Conservation (phyloP, 1,140 invertebrate species). For the Lepidurus arcticus region DNA sequence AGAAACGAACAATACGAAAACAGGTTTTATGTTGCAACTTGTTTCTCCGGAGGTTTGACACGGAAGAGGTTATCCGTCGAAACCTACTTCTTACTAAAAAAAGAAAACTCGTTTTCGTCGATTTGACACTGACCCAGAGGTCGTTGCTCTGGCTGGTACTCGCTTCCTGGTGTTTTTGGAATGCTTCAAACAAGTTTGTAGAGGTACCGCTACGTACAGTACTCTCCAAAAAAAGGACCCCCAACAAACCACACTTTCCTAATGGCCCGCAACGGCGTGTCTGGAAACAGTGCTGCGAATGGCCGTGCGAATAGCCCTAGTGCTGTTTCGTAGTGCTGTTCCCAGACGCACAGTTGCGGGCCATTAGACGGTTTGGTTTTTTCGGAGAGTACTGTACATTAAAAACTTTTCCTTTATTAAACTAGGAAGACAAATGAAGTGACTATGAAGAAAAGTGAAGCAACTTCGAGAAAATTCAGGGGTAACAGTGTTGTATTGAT, state of each 20-base stretch:
- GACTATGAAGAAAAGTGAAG: background rate
- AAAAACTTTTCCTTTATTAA: no score
- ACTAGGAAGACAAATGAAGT: no score
- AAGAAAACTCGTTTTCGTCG: background rate
- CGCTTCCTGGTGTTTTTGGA: background rate
- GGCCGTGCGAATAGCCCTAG: no score
- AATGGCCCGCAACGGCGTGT: no score
- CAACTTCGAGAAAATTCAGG: background rate
- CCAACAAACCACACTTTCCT: no score
- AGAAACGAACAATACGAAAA: background rate
- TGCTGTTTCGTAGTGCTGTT: no score
- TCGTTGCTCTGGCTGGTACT: background rate
- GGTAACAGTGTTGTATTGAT: conserved; percentile 7
- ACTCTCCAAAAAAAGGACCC: no score
- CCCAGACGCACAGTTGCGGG: no score
- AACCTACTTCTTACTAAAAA: background rate
- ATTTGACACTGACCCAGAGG: background rate
- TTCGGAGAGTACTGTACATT: no score
- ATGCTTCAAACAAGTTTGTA: background rate
- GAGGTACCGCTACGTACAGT: background rate
- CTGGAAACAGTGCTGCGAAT: no score
- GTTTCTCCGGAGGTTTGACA: background rate
- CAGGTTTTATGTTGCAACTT: background rate
- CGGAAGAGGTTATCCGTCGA: background rate
- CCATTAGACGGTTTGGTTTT: no score